Evolutionary conservation across 1,140 invertebrate species (phyloP), one percentile per base, ranked within the genome.

Genomic region (Sminthurides bifidus): DNA sequence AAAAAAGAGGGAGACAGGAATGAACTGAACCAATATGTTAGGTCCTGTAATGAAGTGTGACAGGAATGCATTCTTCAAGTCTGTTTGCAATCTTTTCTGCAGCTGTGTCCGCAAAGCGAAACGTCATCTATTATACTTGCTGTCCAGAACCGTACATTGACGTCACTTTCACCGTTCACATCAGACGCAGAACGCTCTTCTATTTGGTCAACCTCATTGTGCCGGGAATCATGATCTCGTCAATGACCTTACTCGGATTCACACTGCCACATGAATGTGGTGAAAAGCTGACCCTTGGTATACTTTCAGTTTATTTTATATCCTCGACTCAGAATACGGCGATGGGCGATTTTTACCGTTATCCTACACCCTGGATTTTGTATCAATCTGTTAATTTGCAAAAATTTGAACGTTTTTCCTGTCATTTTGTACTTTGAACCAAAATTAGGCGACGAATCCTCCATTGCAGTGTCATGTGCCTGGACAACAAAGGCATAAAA

Each of bases 161-260:
- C 68, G 73, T 82, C 14, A 81, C 79, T n/a, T 83, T 78, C 67
- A 74, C 72, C 51, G 74, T 83, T 49, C 74, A 76, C 63, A 78
- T 83, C 63, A 70, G 79, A 49, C 71, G 81, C 29, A 67, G 81
- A 57, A 81, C 79, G 8, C 70, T 83, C 17, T 83, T 81, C 71
- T 83, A 83, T 70, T 77, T 77, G 49, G 79, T 83, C 69, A 83
- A 84, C 71, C 71, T 83, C 57, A 81, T 83, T 61, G 75, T 82
- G 54, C 81, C 81, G 15, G 82, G 81, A 67, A 75, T 83, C 44
- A 75, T 83, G 71, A 76, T 83, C 50, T 80, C 80, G 31, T 77
- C 77, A 23, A 76, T 83, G 73, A 81, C 80, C 30, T 70, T 83
- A 56, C 70, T 83, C 54, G 79, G 79, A 45, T 83, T 83, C 69